phyloP scores from a whole-genome alignment of 2,888 invertebrate genomes.

The Rhogogaster chlorosoma region DNA sequence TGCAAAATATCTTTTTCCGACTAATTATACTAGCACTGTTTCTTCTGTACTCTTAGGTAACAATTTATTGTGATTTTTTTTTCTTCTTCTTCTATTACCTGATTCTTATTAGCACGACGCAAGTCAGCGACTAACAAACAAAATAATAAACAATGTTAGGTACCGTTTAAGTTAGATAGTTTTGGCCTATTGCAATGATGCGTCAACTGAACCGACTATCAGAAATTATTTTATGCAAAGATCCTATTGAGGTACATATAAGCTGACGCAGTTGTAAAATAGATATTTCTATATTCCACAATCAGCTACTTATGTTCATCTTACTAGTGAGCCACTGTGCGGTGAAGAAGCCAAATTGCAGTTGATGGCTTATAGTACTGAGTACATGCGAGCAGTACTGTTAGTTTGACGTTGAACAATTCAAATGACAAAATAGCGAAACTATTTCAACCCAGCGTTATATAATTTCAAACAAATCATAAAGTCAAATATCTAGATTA shows the following conservation, averaged over 20 bases:
- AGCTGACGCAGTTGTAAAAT: slow-evolving; percentile 14
- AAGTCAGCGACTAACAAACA: slow-evolving; percentile 28
- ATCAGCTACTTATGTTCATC: not conserved
- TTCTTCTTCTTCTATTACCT: slow-evolving; percentile 7
- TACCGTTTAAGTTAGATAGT: slow-evolving; percentile 47
- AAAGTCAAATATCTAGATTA: not conserved
- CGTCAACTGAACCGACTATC: not conserved
- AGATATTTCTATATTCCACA: not conserved
- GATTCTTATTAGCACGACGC: slow-evolving; percentile 7
- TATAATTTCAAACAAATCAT: not conserved
- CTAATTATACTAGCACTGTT: slow-evolving; percentile 43
- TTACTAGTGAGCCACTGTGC: slow-evolving; percentile 20
- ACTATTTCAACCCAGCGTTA: slow-evolving; percentile 21
- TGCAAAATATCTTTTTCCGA: slow-evolving; percentile 41
- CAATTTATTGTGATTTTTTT: slow-evolving; percentile 18
- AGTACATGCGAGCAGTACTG: slow-evolving; percentile 2
- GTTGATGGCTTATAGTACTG: slow-evolving; percentile 1
- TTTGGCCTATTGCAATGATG: slow-evolving; percentile 38
- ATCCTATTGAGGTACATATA: slow-evolving; percentile 22
- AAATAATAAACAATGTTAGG: slow-evolving; percentile 41
- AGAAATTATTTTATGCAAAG: slow-evolving; percentile 21
- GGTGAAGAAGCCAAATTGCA: slow-evolving; percentile 5
- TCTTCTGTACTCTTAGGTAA: slow-evolving; percentile 18
- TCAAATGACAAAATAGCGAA: not conserved
- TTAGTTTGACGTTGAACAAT: slow-evolving; percentile 5